These are phyloP conservation scores for Zaprionus inermis DNA, from an alignment of 1,140 invertebrate species.

Conservation along the genomic window DNA sequence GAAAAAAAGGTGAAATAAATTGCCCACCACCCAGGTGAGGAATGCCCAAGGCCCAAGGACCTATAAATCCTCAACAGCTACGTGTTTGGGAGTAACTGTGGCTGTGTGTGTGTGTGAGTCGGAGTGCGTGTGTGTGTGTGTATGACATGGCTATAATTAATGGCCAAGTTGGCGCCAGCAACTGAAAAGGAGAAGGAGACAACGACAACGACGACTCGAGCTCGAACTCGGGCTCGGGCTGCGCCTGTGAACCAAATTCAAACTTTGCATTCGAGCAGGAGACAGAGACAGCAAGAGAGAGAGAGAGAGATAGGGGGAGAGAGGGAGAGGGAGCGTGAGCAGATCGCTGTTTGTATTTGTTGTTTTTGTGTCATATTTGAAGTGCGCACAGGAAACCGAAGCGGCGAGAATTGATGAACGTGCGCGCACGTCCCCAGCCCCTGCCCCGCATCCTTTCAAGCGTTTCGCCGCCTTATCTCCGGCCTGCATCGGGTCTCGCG, in stretches of 20 bases:
- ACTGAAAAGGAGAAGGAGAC: slow-evolving; percentile 19
- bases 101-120: not conserved
- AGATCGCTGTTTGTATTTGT: slow-evolving; percentile 3
- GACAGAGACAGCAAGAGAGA: not conserved
- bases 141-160: slow-evolving; percentile 73
- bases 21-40: slow-evolving; percentile 70
- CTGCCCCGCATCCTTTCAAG: slow-evolving; percentile 36
- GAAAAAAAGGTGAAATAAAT: slow-evolving; percentile 49
- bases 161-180: slow-evolving; percentile 73
- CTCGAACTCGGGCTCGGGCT: no score
- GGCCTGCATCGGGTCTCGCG: slow-evolving; percentile 48
- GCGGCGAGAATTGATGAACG: slow-evolving; percentile 41
- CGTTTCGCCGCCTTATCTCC: slow-evolving; percentile 53
- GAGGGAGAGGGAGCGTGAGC: no score
- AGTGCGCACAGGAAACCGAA: slow-evolving; percentile 39
- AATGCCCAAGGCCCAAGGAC: slow-evolving; percentile 31
- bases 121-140: slow-evolving; percentile 26
- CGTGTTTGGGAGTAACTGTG: slow-evolving; percentile 30
- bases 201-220: slow-evolving; percentile 10
- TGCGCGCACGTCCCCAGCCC: slow-evolving; percentile 3
- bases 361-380: slow-evolving; percentile 43
- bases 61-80: slow-evolving; percentile 55
- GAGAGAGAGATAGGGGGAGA: not conserved
- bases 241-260: slow-evolving; percentile 42
- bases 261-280: slow-evolving; percentile 54